A percentile compares a stretch with the other conserved stretches of the same genome.
These are phyloP conservation scores for Cyprinodon brontotheroides DNA, from an alignment of 2,113 vertebrate species.

Conservation along the genomic window DNA sequence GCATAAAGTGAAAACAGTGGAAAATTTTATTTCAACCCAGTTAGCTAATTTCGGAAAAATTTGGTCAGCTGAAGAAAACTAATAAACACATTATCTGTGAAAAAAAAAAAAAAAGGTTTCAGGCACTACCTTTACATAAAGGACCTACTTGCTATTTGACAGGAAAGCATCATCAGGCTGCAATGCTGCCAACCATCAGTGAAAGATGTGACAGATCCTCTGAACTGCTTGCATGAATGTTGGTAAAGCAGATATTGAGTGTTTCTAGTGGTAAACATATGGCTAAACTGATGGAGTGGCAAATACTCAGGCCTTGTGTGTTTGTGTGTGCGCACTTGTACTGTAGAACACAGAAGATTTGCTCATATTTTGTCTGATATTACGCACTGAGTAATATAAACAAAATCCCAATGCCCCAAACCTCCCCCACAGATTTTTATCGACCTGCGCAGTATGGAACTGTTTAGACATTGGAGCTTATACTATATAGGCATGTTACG, in stretches of 20 bases:
- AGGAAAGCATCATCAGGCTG: background rate
- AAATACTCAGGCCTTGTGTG: conserved; percentile 47
- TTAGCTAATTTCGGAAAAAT: background rate
- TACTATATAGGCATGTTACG: background rate
- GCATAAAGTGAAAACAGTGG: background rate
- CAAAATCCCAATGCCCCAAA: background rate
- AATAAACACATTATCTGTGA: background rate
- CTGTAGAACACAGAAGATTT: conserved; percentile 7
- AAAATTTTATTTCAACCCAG: background rate
- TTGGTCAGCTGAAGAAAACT: background rate
- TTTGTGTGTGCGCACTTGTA: background rate
- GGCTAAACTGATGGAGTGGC: conserved; percentile 42
- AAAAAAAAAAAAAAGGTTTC: conserved; percentile 1
- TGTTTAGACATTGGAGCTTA: background rate
- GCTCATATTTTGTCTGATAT: conserved; percentile 26
- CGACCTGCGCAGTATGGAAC: background rate
- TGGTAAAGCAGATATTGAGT: conserved; percentile 23
- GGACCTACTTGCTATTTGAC: background rate
- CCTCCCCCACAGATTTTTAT: background rate
- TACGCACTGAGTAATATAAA: conserved; percentile 6
- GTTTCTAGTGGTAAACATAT: conserved; percentile 34
- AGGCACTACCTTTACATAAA: background rate
- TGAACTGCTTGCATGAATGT: conserved; percentile 14
- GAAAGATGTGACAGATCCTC: conserved; percentile 2
- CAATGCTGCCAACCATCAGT: conserved; percentile 15